Evolutionary conservation across 2,113 vertebrate species (phyloP).

Genomic region (Dasyurus viverrinus): DNA sequence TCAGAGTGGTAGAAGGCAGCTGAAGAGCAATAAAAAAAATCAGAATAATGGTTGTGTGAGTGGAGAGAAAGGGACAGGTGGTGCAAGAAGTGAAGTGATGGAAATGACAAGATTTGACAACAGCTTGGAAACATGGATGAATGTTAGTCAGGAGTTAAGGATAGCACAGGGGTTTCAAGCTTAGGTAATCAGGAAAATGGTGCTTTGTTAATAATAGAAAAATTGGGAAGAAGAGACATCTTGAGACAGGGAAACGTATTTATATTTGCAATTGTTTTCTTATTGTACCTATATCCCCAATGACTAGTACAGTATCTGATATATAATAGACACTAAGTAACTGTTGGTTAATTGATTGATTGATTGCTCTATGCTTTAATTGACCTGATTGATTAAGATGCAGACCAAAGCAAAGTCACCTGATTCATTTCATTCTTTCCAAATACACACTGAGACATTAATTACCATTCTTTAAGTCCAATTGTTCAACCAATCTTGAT

Average conservation of each 20-base stretch:
- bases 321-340: neutral
- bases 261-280: neutral
- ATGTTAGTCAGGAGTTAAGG: neutral
- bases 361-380: neutral
- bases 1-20: neutral
- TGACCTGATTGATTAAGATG: neutral
- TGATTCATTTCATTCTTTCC: constrained; percentile 18
- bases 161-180: neutral
- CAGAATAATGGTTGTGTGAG: neutral
- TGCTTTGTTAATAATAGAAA: neutral
- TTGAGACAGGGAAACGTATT: neutral
- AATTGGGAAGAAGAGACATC: neutral
- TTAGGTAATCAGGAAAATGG: neutral
- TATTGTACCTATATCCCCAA: neutral
- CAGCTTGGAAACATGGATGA: neutral
- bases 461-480: neutral
- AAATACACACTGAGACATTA: constrained; percentile 6
- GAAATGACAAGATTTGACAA: neutral
- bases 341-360: neutral
- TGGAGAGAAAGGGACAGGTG: neutral
- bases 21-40: neutral
- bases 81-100: neutral
- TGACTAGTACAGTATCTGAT: neutral
- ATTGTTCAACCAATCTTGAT: neutral
- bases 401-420: constrained; percentile 31